A percentile compares a stretch with the other conserved stretches of the same genome.
Evolutionary conservation across 2,888 invertebrate species (phyloP).

Genomic region (Archips crataeganus): DNA sequence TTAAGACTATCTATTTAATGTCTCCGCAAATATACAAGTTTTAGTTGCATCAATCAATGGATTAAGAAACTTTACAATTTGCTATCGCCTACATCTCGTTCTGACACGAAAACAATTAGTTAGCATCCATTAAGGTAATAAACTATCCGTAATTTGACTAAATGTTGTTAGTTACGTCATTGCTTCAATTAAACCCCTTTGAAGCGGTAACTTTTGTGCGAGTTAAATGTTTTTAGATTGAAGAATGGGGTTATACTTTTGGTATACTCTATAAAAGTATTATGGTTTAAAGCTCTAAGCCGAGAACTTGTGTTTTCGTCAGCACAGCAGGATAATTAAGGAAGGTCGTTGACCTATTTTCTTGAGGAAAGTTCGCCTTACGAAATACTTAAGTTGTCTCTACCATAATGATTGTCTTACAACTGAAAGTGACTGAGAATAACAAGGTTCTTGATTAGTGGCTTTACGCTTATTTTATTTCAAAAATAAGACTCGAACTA

Average conservation of each 20-base stretch:
- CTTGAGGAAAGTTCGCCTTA: not conserved
- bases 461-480: not conserved
- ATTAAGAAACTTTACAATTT: conserved; percentile 18
- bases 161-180: too few species aligned
- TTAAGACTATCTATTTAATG: not conserved
- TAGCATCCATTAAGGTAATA: not conserved
- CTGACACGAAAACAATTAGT: not conserved
- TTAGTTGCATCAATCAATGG: not conserved
- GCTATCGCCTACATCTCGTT: not conserved
- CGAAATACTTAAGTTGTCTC: not conserved
- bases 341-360: not conserved
- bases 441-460: not conserved
- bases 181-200: too few species aligned
- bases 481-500: too few species aligned
- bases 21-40: not conserved
- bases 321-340: not conserved
- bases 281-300: too few species aligned
- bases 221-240: too few species aligned
- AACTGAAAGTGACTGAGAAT: not conserved
- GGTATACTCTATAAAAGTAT: too few species aligned
- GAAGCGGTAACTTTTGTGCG: too few species aligned
- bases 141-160: not conserved
- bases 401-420: not conserved
- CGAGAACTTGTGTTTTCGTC: not conserved
- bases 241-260: too few species aligned